Evolutionary conservation across 2,888 invertebrate species (phyloP), one percentile per base, ranked within the genome.

Genomic region (Epistrophe grossulariae): DNA sequence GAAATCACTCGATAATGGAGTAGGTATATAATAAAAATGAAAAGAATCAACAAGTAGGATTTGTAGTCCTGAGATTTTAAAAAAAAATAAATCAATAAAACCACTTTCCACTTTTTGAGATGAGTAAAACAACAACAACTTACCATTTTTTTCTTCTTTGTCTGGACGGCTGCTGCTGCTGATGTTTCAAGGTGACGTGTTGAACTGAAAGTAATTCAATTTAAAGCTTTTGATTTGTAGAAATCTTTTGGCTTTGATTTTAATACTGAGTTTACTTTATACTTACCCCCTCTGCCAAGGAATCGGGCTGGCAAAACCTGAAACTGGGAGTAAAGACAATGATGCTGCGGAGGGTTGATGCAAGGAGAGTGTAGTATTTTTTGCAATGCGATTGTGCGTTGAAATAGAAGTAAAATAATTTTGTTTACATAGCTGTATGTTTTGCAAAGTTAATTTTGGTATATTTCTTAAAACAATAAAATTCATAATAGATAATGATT

Each of bases 121-220:
- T 28, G 7, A n/a, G 4, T 31, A 13, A 11, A 2, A 35, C 24
- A 3, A 13, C 24, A 35, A 35, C 5, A 10, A 38, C 84, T 88
- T 72, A 89, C 89, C 89, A 88, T 88, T 78, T 83, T 85, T 68
- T 66, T 88, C 59, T 72, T 77, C 35, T 78, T 73, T 3, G 70
- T 45, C 35, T 66, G 55, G 70, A 74, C 40, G 8, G 43, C n/a
- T 48, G 64, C 35, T 19, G 50, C 43, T 50, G 64, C 57, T 45
- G 38, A 52, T 60, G 76, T 62, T 71, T 9, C 64, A 50, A 62
- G 35, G 19, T 85, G 70, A 82, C 78, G 85, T 66, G 74, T 74
- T 66, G 66, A 74, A 79, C 82, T 82, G 40, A 71, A 76, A 82
- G 76, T 57, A 9, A 82, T 59, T 43, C 57, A 60, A 81, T 64